Evolutionary conservation across 2,113 vertebrate genomes (phyloP), one percentile per base, ranked within the genome.

Genomic region (Rhizomys pruinosus): DNA sequence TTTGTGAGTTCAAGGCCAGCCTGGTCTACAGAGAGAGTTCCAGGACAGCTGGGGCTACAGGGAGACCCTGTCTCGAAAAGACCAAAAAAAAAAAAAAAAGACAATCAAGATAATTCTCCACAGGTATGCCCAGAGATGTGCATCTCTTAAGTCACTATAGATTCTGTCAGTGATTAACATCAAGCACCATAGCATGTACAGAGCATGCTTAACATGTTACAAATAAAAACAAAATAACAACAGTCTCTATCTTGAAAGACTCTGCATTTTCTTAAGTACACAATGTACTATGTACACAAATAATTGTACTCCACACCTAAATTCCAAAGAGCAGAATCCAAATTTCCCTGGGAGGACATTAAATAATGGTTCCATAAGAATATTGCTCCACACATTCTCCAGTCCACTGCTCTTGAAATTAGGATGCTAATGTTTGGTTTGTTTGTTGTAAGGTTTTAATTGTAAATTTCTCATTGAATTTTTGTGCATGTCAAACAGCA

Each of bases 211-310:
- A 79, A 5, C 80, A 68, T 2, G 44, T 27, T 78, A 7, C 61
- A 90, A 89, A 87, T 91, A 81, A 74, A 84, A 32, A 85, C 74
- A 55, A 63, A 25, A 52, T 5, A 73, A 88, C 68, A 82, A 91
- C 57, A 5, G 0, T 64, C 11, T 86, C 25, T 96, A 15, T 88
- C 29, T 69, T 79, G 27, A 52, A 89, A 44, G 9, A 69, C 1
- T 27, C 8, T 32, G 37, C 20, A 87, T 87, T 86, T 59, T 94
- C 76, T 69, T 52, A 84, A 63, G 29, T 87, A 39, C n/a, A n/a
- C n/a, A 91, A 71, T 68, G 1, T 61, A 17, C 10, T 89, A 72
- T 61, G 17, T 12, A 29, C 20, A 74, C 42, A 93, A 81, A 63
- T 29, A 86, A 61, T 52, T 92, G 32, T 59, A 47, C 72, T 34